These are phyloP conservation scores for Oncorhynchus nerka DNA, from an alignment of 2,113 vertebrate genomes.

Conservation along the genomic window DNA sequence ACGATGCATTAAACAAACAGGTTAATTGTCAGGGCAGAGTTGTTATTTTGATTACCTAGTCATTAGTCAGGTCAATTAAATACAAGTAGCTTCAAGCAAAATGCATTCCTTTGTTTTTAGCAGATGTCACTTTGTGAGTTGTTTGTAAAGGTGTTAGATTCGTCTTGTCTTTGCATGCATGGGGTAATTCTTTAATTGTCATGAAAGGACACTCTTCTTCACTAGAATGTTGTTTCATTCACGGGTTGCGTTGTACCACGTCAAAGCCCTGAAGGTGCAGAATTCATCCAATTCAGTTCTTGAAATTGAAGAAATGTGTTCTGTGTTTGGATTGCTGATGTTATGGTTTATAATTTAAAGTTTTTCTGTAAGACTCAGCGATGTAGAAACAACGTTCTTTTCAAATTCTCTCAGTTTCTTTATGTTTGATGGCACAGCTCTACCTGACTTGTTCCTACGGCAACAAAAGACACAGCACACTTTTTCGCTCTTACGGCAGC, in stretches of 20 bases:
- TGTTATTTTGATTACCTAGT: too few species aligned
- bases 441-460: slow-evolving; percentile 21
- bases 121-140: neutral
- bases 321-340: neutral
- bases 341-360: slow-evolving; percentile 18
- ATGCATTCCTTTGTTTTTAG: neutral
- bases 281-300: neutral
- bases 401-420: slow-evolving; percentile 23
- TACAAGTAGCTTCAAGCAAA: neutral
- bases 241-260: neutral
- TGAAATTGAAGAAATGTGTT: neutral
- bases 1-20: neutral
- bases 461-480: slow-evolving; percentile 16
- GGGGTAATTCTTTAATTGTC: neutral
- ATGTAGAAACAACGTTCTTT: slow-evolving; percentile 23
- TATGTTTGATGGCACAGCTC: slow-evolving; percentile 35
- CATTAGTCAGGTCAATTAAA: too few species aligned
- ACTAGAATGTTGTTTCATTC: too few species aligned
- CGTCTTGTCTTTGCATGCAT: neutral
- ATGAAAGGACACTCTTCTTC: neutral
- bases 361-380: slow-evolving; percentile 13
- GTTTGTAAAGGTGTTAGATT: neutral
- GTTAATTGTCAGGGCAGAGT: neutral
- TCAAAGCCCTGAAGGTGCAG: neutral
- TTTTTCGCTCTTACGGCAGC: slow-evolving; percentile 23